Conservation (phyloP, 2,797 vertebrate species). For the Pseudopleuronectes americanus region DNA sequence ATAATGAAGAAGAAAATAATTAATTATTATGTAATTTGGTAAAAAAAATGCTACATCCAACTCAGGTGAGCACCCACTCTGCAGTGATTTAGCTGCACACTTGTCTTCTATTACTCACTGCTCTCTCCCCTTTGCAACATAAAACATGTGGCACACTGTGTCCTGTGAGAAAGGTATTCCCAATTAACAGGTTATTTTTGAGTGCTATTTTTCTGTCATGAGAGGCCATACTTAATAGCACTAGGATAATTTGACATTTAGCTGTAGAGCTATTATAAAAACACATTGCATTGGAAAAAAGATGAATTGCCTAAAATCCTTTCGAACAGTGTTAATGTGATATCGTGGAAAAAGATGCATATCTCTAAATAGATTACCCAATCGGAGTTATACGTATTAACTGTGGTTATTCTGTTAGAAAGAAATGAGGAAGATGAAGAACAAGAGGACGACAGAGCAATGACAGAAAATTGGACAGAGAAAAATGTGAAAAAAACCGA, state of each 20-base stretch:
- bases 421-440: neutral
- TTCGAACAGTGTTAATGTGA: conserved; percentile 6
- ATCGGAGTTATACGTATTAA: neutral
- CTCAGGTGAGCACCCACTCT: conserved; percentile 15
- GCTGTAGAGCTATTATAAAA: neutral
- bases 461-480: conserved; percentile 8
- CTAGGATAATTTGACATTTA: conserved; percentile 43
- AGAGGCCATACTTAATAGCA: conserved; percentile 1
- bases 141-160: conserved; percentile 16
- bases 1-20: neutral
- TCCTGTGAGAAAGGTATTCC: conserved; percentile 7
- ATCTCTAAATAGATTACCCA: neutral
- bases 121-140: conserved; percentile 13
- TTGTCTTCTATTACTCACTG: conserved; percentile 16
- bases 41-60: neutral
- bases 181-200: conserved; percentile 13
- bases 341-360: neutral
- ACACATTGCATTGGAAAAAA: conserved; percentile 14
- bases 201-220: neutral
- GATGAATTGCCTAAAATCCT: conserved; percentile 2
- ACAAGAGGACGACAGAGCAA: neutral
- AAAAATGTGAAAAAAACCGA: conserved; percentile 19
- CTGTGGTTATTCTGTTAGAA: neutral
- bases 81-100: conserved; percentile 18
- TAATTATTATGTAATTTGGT: conserved; percentile 17